Evolutionary conservation across 2,888 invertebrate species (phyloP), one percentile per base, ranked within the genome.

Genomic region (Volucella zonaria): DNA sequence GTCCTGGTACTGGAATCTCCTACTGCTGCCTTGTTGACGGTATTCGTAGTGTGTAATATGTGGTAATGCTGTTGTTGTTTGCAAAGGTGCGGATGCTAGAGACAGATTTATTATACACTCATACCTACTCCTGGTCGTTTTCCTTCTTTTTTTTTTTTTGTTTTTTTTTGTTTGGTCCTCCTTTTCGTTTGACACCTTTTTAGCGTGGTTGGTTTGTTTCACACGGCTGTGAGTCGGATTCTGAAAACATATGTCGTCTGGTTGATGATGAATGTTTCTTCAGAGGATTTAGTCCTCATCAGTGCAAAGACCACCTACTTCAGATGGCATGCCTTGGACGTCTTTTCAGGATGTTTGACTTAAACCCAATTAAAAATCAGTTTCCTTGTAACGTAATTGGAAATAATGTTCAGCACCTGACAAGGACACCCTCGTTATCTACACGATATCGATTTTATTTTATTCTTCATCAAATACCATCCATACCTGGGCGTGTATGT

Each of bases 41-140:
- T 31, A 6, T 31, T 31, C 31, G 6, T 31, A 31, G 31, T 31
- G 12, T 64, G 79, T 74, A 80, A 80, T 80, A 40, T 73, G 64
- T 74, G 74, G 67, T 74, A 80, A 74, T 61, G 12, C 54, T 40
- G 66, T 62, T 67, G 67, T 58, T 66, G 64, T 42, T 64, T 47
- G 51, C 12, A 23, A 61, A 68, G 62, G 59, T 68, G 47, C 52
- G 74, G 74, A 67, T 79, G 66, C 18, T 61, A 15, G 66, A 52
- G 67, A 74, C 73, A 79, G 67, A 80, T 80, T 80, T 80, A 80
- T 80, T 74, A 80, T 73, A 78, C 68, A 73, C 73, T 68, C 74
- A 61, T 51, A 58, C 47, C 62, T 45, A 58, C 47, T 78, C 31
- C 10, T 43, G 64, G 54, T n/a, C 40, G 47, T 23, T n/a, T 14